A percentile compares a stretch with the other conserved stretches of the same genome.
Evolutionary conservation across 2,113 vertebrate species (phyloP).

Genomic region (Miniopterus natalensis): DNA sequence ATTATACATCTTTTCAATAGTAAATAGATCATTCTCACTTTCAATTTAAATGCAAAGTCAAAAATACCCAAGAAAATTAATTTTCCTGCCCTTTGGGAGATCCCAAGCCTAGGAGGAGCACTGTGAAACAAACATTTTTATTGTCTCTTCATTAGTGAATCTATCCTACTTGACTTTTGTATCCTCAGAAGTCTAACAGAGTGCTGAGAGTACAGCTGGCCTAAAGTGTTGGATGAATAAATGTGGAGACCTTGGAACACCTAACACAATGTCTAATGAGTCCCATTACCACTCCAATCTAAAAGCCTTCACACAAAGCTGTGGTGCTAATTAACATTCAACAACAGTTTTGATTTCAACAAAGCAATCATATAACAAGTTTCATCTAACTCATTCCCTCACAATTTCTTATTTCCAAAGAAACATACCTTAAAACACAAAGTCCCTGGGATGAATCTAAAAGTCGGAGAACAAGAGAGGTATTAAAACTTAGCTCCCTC

Average conservation of each 20-base stretch:
- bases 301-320: conserved; percentile 58
- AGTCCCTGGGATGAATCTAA: neutral
- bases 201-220: neutral
- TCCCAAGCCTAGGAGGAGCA: neutral
- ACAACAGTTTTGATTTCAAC: conserved; percentile 54
- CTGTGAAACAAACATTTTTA: conserved; percentile 4
- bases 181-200: conserved; percentile 10
- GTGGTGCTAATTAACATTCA: conserved; percentile 60
- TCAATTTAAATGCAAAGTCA: conserved; percentile 57
- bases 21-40: conserved; percentile 24
- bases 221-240: neutral
- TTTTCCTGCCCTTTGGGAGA: neutral
- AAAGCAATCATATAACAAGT: neutral
- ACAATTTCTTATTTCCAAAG: conserved; percentile 29
- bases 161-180: conserved; percentile 16
- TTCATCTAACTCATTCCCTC: neutral
- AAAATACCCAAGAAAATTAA: conserved; percentile 58
- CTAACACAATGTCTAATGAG: conserved; percentile 27
- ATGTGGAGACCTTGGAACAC: neutral
- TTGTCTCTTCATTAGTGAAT: conserved; percentile 19
- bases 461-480: neutral
- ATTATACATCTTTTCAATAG: neutral
- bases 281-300: conserved; percentile 54
- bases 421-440: conserved; percentile 9
- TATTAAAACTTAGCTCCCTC: neutral